Conservation (phyloP, 1,140 invertebrate genomes). For the Triops cancriformis region DNA sequence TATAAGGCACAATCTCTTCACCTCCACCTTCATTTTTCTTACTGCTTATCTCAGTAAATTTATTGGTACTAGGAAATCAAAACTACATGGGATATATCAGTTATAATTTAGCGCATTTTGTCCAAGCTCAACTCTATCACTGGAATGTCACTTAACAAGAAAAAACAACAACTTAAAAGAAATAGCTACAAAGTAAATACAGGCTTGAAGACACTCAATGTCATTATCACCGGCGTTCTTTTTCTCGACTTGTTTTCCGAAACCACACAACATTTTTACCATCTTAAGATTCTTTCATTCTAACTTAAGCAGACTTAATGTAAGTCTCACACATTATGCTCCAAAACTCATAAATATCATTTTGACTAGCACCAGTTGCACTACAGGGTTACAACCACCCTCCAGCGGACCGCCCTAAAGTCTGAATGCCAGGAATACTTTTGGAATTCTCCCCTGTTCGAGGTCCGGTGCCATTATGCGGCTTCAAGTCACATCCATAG, state of each 20-base stretch:
- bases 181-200: too few relatives aligned
- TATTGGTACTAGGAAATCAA: background rate
- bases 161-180: background rate
- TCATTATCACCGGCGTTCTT: background rate
- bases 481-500: background rate
- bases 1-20: too few relatives aligned
- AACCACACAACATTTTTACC: background rate
- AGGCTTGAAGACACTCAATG: background rate
- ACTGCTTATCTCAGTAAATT: background rate
- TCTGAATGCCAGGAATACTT: background rate
- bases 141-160: constrained; percentile 6
- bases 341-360: background rate
- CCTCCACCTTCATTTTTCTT: too few relatives aligned
- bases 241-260: background rate
- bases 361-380: background rate
- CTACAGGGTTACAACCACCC: background rate
- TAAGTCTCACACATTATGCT: background rate
- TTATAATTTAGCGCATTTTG: background rate
- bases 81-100: background rate
- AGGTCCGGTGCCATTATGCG: background rate
- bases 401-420: background rate
- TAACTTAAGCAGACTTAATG: background rate
- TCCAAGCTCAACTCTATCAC: background rate
- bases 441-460: background rate
- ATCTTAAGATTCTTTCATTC: background rate